phyloP scores from a whole-genome alignment of 2,888 invertebrate species.

The Epinotia brunnichana region DNA sequence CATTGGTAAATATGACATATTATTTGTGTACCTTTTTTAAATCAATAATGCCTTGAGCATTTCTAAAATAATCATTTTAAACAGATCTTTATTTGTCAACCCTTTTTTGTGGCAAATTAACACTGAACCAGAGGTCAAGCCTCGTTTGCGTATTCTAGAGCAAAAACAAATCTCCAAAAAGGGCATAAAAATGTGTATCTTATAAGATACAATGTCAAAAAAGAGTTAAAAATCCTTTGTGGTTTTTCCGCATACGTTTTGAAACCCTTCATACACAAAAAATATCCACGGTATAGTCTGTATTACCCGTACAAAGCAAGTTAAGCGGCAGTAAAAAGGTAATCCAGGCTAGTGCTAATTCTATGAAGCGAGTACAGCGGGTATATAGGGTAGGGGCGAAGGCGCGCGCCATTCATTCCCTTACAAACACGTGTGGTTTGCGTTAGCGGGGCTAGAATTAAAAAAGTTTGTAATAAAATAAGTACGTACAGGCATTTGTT shows the following conservation, averaged over 20 bases:
- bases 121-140: too few species aligned
- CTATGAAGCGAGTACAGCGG: constrained; percentile 11
- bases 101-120: too few species aligned
- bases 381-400: constrained; percentile 9
- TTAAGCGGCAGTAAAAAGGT: constrained; percentile 23
- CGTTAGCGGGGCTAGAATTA: constrained; percentile 6
- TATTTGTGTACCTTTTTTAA: too few species aligned
- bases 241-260: not conserved
- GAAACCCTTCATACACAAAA: not conserved
- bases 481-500: too few species aligned
- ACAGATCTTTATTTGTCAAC: too few species aligned
- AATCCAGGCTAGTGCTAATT: constrained; percentile 29
- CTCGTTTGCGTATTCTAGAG: too few species aligned
- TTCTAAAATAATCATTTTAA: too few species aligned
- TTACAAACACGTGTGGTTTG: constrained; percentile 11
- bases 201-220: too few species aligned
- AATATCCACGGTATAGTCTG: not conserved
- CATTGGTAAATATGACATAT: too few species aligned
- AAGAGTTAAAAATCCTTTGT: not conserved
- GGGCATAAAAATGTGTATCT: too few species aligned
- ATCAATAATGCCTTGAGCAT: too few species aligned
- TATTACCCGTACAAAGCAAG: constrained; percentile 10
- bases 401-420: constrained; percentile 30
- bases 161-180: too few species aligned
- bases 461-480: not conserved